phyloP scores from a whole-genome alignment of 2,113 vertebrate species.

The Octodon degus region DNA sequence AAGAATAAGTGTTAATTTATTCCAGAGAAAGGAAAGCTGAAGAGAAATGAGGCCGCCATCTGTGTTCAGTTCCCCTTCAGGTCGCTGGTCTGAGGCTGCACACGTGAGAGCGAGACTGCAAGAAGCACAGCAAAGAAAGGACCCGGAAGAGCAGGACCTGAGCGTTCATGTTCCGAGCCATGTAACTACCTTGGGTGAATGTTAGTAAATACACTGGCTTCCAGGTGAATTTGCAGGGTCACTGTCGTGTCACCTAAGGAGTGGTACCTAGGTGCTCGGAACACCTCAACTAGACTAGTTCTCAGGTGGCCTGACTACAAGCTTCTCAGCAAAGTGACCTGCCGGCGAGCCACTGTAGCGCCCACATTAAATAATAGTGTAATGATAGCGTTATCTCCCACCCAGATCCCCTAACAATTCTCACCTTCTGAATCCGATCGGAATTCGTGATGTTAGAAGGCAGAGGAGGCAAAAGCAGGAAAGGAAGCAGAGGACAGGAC shows the following conservation, averaged over 20 bases:
- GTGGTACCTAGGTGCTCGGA: not conserved
- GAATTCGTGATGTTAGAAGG: not conserved
- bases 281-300: not conserved
- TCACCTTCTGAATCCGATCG: not conserved
- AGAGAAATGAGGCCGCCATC: not conserved
- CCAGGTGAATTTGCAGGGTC: not conserved
- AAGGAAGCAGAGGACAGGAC: not conserved
- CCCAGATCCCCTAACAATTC: not conserved
- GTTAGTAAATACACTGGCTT: not conserved
- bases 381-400: not conserved
- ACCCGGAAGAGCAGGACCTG: not conserved
- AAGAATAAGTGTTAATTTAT: not conserved
- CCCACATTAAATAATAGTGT: not conserved
- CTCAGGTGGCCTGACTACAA: not conserved
- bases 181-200: not conserved
- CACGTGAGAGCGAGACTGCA: not conserved
- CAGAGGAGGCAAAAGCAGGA: not conserved
- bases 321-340: not conserved
- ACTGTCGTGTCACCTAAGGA: not conserved
- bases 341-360: fast-evolving
- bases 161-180: not conserved
- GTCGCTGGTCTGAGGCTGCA: not conserved
- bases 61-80: not conserved
- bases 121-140: not conserved
- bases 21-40: not conserved